These are phyloP conservation scores for Jordanella pulchra DNA, from an alignment of 2,797 vertebrate genomes.

Conservation along the genomic window DNA sequence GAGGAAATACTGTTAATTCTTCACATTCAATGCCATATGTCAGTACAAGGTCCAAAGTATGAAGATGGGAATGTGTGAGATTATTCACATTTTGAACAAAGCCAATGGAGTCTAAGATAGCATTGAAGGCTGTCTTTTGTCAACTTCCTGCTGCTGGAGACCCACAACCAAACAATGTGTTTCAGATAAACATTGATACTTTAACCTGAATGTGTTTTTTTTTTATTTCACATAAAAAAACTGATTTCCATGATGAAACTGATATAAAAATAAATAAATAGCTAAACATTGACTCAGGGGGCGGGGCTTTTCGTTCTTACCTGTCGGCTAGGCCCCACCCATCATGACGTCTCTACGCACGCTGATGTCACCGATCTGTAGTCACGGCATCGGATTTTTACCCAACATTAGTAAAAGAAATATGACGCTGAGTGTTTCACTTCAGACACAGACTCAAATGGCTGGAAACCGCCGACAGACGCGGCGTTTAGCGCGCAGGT, in stretches of 20 bases:
- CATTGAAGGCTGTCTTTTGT: too few species aligned
- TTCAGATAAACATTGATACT: too few species aligned
- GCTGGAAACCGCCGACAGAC: background rate
- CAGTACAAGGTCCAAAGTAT: too few species aligned
- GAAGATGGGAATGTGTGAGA: too few species aligned
- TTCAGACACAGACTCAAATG: background rate
- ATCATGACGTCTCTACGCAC: background rate
- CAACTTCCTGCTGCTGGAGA: too few species aligned
- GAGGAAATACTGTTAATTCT: too few species aligned
- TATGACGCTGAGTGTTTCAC: background rate
- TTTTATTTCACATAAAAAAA: background rate
- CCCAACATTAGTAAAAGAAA: background rate
- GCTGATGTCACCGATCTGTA: background rate
- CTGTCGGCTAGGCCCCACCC: slow-evolving; percentile 48
- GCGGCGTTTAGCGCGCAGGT: background rate
- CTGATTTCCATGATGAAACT: too few species aligned
- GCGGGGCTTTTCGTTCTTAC: slow-evolving; percentile 33
- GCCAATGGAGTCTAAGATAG: too few species aligned
- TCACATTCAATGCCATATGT: too few species aligned
- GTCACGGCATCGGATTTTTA: background rate
- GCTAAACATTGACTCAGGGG: slow-evolving; percentile 1
- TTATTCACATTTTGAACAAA: too few species aligned
- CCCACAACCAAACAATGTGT: too few species aligned
- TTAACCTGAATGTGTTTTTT: too few species aligned
- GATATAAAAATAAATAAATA: background rate